Conservation (phyloP, 2,113 vertebrate species). For the Cygnus atratus region DNA sequence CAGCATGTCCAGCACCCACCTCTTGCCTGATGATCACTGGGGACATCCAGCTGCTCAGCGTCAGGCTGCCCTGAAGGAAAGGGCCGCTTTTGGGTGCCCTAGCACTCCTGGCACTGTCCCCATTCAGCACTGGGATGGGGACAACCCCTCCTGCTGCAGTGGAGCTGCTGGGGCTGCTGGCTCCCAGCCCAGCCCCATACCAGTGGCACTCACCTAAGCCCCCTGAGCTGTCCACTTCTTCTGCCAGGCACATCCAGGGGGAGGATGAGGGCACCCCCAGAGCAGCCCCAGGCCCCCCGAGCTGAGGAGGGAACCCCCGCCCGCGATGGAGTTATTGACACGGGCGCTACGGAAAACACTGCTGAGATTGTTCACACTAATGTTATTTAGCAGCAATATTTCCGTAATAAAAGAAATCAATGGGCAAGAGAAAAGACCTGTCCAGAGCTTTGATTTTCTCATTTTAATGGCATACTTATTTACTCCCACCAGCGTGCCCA, state of each 20-base stretch:
- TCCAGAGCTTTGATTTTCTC: constrained; percentile 76
- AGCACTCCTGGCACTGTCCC: neutral
- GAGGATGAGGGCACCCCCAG: neutral
- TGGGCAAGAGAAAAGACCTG: constrained; percentile 77
- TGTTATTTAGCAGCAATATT: constrained; percentile 81
- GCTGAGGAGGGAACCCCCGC: neutral
- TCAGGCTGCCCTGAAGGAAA: neutral
- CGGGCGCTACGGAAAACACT: constrained; percentile 57
- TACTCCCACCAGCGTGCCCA: constrained; percentile 73
- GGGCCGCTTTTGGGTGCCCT: neutral
- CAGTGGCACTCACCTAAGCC: fast-evolving
- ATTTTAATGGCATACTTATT: constrained; percentile 80
- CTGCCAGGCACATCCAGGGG: neutral
- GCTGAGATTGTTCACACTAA: constrained; percentile 77
- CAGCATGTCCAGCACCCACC: neutral
- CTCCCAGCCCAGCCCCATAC: neutral
- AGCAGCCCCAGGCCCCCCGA: neutral
- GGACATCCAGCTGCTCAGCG: neutral
- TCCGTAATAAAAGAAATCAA: constrained; percentile 79
- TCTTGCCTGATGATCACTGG: neutral
- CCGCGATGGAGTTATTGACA: constrained; percentile 64
- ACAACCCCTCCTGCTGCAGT: neutral
- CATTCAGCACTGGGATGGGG: neutral
- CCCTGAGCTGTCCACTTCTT: fast-evolving
- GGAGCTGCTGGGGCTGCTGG: neutral